These are phyloP conservation scores for Solenodon paradoxus DNA, from an alignment of 2,113 vertebrate species.

Conservation along the genomic window DNA sequence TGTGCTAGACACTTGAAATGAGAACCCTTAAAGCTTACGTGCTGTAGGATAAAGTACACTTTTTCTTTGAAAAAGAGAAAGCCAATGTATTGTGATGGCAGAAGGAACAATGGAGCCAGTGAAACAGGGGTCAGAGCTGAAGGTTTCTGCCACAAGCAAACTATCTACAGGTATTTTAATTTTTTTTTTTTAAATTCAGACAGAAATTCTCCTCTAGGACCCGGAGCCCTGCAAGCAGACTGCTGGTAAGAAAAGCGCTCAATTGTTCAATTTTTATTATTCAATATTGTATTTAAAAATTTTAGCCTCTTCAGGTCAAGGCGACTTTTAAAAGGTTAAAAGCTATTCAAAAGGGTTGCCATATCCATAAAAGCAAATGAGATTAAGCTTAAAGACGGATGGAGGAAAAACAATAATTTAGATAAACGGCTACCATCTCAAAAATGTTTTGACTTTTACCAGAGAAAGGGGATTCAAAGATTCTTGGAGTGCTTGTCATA, in stretches of 20 bases:
- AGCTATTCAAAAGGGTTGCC: constrained; percentile 88
- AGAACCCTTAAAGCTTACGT: constrained; percentile 84
- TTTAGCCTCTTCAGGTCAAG: constrained; percentile 87
- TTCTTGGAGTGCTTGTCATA: constrained; percentile 78
- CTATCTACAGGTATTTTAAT: constrained; percentile 76
- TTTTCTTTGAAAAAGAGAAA: constrained; percentile 80
- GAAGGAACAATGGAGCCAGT: constrained; percentile 78
- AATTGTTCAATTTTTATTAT: constrained; percentile 81
- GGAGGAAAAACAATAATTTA: constrained; percentile 87
- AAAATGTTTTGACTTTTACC: constrained; percentile 78
- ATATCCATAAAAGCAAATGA: constrained; percentile 88
- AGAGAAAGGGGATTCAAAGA: constrained; percentile 78
- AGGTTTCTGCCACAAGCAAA: constrained; percentile 79
- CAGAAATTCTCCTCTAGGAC: constrained; percentile 72
- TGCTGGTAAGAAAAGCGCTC: constrained; percentile 69
- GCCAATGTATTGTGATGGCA: constrained; percentile 76
- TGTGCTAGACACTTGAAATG: constrained; percentile 86
- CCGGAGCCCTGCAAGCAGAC: constrained; percentile 28
- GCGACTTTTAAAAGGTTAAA: constrained; percentile 89
- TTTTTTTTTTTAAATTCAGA: constrained; percentile 75
- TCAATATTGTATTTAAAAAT: constrained; percentile 83
- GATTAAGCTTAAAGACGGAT: constrained; percentile 88
- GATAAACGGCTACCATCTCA: constrained; percentile 83
- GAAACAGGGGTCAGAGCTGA: constrained; percentile 86
- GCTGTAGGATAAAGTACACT: constrained; percentile 82